A percentile compares a stretch with the other conserved stretches of the same genome.
These are phyloP conservation scores for Vulpes ferrilata DNA, from an alignment of 2,113 vertebrate genomes.

Conservation along the genomic window DNA sequence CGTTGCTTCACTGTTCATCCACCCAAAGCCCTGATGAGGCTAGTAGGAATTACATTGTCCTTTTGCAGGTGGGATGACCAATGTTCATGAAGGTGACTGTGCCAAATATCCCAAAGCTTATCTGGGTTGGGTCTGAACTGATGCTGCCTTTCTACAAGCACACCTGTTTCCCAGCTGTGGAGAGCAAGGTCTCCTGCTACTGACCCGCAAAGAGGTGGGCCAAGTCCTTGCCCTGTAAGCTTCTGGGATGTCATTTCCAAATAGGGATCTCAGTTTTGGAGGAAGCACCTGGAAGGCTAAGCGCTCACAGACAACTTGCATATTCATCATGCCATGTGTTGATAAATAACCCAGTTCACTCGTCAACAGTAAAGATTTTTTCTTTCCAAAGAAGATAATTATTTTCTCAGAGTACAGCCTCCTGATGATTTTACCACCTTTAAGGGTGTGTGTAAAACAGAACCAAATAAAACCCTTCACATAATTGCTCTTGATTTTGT, in stretches of 20 bases:
- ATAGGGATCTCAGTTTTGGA: not conserved
- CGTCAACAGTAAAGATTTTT: conserved; percentile 67
- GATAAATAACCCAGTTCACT: not conserved
- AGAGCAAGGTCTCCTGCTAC: not conserved
- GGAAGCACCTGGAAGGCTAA: not conserved
- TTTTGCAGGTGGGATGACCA: not conserved
- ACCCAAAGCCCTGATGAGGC: not conserved
- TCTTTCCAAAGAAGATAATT: conserved; percentile 76
- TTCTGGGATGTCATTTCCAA: too few relatives aligned
- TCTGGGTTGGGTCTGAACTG: not conserved
- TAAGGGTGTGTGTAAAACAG: conserved; percentile 60
- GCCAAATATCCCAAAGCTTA: not conserved
- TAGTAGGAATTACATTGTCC: rapidly evolving
- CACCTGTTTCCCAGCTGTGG: rapidly evolving
- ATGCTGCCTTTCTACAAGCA: too few relatives aligned
- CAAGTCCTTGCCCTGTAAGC: too few relatives aligned
- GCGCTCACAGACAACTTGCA: not conserved
- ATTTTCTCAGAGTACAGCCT: conserved; percentile 70
- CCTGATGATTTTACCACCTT: conserved; percentile 63
- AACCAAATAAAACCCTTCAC: conserved; percentile 68
- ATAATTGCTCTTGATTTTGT: conserved; percentile 75
- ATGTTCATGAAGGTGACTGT: not conserved
- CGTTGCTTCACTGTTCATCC: not conserved
- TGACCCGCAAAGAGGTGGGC: not conserved
- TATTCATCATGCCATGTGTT: not conserved